Evolutionary conservation across 2,797 vertebrate species (phyloP), one percentile per base, ranked within the genome.

Genomic region (Parauchenoglanis punctatus): DNA sequence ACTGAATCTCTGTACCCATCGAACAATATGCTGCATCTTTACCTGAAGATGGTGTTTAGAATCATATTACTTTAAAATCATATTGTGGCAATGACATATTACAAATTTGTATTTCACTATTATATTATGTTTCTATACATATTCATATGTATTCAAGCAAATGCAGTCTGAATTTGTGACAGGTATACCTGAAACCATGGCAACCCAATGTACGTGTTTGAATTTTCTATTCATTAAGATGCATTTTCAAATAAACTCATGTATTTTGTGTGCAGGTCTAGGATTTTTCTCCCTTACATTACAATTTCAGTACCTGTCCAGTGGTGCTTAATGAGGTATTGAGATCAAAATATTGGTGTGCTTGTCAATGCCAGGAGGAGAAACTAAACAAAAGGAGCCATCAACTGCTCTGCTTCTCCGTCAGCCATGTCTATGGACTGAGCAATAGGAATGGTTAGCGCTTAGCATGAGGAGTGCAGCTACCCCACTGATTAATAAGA

Each of bases 401-500:
- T 83, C 84, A 81, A 78, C 67, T 49, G 52, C 70, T 86, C 23
- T 82, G 83, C 83, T 90, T 83, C 81, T 86, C 72, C 83, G 61
- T 80, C 87, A 83, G 88, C 75, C 65, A 4, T 73, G 61, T 81
- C 46, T 72, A 65, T 86, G 81, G 81, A 89, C 86, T 86, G 87
- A 90, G 89, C 88, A 88, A 88, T 84, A 76, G 67, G 85, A 86
- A 86, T 85, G 76, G 88, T 90, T 92, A 90, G 86, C 89, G 56
- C 89, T 83, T 90, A 90, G 89, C 88, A 85, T 85, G 91, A 88
- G n/a, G 44, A 91, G 86, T 86, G 78, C 76, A 81, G 87, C 84
- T 86, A 85, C 77, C 89, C 85, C 35, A 89, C 89, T 92, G 90
- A 90, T 91, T 92, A 92, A 91, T 91, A 92, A 77, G 89, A 89